Evolutionary conservation across 2,797 vertebrate genomes (phyloP), one percentile per base, ranked within the genome.

Genomic region (Urophycis tenuis): DNA sequence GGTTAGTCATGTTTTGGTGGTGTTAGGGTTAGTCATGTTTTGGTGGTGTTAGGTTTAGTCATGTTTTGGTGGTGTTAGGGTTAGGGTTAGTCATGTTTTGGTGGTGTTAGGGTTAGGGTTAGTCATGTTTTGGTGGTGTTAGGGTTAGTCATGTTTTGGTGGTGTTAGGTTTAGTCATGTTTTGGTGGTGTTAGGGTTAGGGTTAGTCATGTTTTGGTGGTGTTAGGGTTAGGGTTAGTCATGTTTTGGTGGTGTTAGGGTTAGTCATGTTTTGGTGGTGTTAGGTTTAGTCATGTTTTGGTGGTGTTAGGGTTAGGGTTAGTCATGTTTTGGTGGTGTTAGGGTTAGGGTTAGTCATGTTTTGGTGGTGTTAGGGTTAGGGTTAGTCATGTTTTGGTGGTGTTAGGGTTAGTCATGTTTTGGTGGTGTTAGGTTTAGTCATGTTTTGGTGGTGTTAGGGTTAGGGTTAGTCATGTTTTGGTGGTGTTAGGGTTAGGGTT

Each of bases 31-130:
- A n/a, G 25, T 67, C 4, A 67, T 67, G 60, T 67, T 67, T 67
- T 67, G 60, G 60, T 67, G 60, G 3, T n/a, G n/a, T n/a, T n/a
- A n/a, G n/a, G n/a, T n/a, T n/a, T n/a, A n/a, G 25, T 67, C 4
- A 67, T 67, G 60, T 67, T 67, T 67, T 67, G 60, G 60, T 67
- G 60, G 3, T n/a, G n/a, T n/a, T n/a, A n/a, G n/a, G n/a, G n/a
- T n/a, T n/a, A n/a, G n/a, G n/a, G n/a, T n/a, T n/a, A n/a, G 25
- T 67, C 4, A 67, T 67, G 60, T 67, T 67, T 67, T 67, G 60
- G 60, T 67, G 60, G 3, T n/a, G n/a, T n/a, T n/a, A n/a, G n/a
- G n/a, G n/a, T n/a, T n/a, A n/a, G n/a, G n/a, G n/a, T n/a, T n/a
- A n/a, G 25, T 67, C 4, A 67, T 67, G 60, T 67, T 67, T 67